Conservation (phyloP, 64 coral and sea anemone genomes). For the Dendrophyllia cribrosa region DNA sequence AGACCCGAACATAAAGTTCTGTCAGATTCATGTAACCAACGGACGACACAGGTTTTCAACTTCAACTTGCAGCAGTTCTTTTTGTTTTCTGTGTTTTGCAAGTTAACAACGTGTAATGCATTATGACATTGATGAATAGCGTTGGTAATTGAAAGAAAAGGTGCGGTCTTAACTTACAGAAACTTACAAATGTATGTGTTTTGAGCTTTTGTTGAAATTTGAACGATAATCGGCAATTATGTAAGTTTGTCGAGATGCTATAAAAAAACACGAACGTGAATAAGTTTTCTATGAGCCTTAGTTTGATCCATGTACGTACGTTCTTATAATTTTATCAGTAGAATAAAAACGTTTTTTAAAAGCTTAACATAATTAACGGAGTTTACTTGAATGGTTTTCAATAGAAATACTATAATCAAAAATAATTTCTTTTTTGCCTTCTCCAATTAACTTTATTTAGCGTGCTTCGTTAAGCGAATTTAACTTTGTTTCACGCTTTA, state of each 20-base stretch:
- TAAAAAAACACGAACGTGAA: not conserved
- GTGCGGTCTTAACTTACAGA: not conserved
- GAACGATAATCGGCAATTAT: constrained; percentile 1
- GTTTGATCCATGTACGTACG: too few species aligned
- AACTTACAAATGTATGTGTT: constrained; percentile 29
- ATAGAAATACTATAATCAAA: constrained; percentile 21
- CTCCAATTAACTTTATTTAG: constrained; percentile 13
- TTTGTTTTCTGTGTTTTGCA: constrained; percentile 38
- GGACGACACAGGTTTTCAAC: constrained; percentile 7
- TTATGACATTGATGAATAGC: constrained; percentile 37
- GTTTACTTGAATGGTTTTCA: constrained; percentile 22
- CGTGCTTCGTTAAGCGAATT: constrained; percentile 2
- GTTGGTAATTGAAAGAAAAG: constrained; percentile 55
- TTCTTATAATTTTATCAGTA: not conserved
- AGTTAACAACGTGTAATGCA: not conserved
- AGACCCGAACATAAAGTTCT: not conserved
- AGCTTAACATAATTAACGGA: constrained; percentile 4
- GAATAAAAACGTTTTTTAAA: not conserved
- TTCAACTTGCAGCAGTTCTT: not conserved
- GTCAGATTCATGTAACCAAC: constrained; percentile 14
- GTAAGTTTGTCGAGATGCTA: not conserved
- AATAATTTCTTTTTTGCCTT: constrained; percentile 25
- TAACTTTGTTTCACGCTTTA: not conserved
- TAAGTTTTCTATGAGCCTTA: not conserved
- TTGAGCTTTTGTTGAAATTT: constrained; percentile 10